phyloP scores from a whole-genome alignment of 1,140 invertebrate genomes.

The Linepithema humile region DNA sequence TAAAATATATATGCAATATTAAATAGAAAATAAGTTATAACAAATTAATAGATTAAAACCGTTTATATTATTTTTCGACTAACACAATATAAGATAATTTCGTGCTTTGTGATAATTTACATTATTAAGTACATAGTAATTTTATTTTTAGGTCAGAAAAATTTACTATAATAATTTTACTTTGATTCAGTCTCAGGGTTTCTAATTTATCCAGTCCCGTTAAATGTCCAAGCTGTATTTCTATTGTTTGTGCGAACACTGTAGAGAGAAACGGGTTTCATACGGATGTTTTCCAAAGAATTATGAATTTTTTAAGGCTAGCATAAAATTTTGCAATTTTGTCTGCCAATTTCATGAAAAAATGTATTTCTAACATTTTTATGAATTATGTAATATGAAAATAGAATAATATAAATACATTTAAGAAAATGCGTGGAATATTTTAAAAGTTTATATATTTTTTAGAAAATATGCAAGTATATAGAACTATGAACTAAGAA shows the following conservation, averaged over 20 bases:
- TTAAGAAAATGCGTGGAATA: too few species aligned
- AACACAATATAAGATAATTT: neutral
- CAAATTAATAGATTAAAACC: slow-evolving; percentile 14
- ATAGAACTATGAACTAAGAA: too few species aligned
- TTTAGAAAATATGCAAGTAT: too few species aligned
- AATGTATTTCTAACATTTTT: too few species aligned
- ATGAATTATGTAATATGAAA: too few species aligned
- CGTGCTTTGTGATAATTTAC: slow-evolving; percentile 62
- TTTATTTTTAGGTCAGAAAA: slow-evolving; percentile 81
- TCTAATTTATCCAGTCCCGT: slow-evolving; percentile 79
- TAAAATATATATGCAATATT: neutral
- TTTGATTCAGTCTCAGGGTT: slow-evolving; percentile 82
- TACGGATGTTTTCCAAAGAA: too few species aligned
- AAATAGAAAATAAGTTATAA: neutral
- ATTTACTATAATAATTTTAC: slow-evolving; percentile 79
- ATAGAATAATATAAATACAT: too few species aligned
- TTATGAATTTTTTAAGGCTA: neutral
- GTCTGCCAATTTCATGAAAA: too few species aligned
- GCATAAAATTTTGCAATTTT: too few species aligned
- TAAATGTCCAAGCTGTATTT: slow-evolving; percentile 80
- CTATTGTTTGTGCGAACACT: slow-evolving; percentile 83
- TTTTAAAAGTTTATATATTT: too few species aligned
- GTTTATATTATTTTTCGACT: neutral
- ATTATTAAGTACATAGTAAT: slow-evolving; percentile 82
- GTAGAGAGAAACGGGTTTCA: slow-evolving; percentile 69